Evolutionary conservation across 2,113 vertebrate species (phyloP).

Genomic region (Clarias gariepinus): DNA sequence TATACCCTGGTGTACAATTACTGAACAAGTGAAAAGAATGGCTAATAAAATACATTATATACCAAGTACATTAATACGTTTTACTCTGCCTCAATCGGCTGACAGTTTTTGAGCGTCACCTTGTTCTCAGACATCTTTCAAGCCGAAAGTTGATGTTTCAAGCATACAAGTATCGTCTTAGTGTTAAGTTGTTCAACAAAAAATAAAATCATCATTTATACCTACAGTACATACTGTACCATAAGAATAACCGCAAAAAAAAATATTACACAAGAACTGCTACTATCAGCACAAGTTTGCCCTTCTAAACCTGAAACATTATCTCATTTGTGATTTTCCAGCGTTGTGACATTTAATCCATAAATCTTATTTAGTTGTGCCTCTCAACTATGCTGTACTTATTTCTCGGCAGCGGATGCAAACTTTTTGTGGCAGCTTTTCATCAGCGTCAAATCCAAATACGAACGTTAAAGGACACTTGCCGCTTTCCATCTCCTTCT

Average conservation of each 20-base stretch:
- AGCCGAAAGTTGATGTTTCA: not conserved
- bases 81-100: not conserved
- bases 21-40: not conserved
- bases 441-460: not conserved
- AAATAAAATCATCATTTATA: not conserved
- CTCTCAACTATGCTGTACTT: not conserved
- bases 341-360: not conserved
- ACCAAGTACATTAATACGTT: not conserved
- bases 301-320: not conserved
- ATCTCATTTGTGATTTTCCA: not conserved
- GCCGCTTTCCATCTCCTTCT: not conserved
- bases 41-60: not conserved
- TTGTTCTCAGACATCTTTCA: not conserved
- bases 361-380: not conserved
- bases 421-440: slow-evolving; percentile 1
- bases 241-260: too few relatives aligned
- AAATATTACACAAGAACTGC: not conserved
- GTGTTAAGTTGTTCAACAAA: not conserved
- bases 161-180: not conserved
- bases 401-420: not conserved
- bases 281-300: not conserved
- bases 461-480: slow-evolving; percentile 5
- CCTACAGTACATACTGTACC: not conserved
- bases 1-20: not conserved
- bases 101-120: not conserved